Percentiles rank a stretch among this genome's conserved stretches.
Conservation (phyloP, 2,888 invertebrate genomes). For the Sphaerophoria taeniata region DNA sequence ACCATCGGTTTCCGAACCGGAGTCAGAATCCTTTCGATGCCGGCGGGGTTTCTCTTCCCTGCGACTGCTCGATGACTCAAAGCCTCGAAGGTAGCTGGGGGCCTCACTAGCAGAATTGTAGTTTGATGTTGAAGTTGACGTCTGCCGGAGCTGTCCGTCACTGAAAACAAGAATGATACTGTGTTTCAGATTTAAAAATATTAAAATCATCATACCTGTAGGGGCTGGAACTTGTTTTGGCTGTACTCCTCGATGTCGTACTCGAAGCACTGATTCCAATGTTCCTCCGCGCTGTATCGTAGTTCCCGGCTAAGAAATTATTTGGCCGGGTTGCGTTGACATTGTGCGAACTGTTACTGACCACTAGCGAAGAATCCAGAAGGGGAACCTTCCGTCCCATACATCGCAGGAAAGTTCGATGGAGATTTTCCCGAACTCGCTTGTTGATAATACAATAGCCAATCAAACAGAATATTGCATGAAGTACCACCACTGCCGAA, state of each 20-base stretch:
- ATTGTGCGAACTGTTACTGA: conserved; percentile 90
- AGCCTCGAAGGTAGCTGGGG: conserved; percentile 87
- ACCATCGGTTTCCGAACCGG: conserved; percentile 91
- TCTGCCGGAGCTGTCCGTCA: conserved; percentile 92
- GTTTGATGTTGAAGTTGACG: conserved; percentile 93
- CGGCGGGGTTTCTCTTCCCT: conserved; percentile 80
- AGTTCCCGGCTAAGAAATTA: conserved; percentile 80
- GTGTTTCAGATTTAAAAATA: background rate
- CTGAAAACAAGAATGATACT: conserved; percentile 83
- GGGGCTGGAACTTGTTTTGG: conserved; percentile 96
- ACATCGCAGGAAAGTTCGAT: conserved; percentile 86
- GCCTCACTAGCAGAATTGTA: conserved; percentile 92
- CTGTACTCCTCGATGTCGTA: conserved; percentile 96
- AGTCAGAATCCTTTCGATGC: conserved; percentile 88
- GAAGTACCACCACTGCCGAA: conserved; percentile 89
- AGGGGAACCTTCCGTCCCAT: conserved; percentile 92
- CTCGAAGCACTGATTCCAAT: conserved; percentile 97
- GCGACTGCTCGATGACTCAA: conserved; percentile 78
- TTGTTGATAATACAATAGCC: conserved; percentile 95
- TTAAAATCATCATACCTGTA: conserved; percentile 86
- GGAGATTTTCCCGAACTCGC: conserved; percentile 89
- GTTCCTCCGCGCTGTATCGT: conserved; percentile 87
- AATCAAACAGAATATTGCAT: conserved; percentile 92
- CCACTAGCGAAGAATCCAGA: conserved; percentile 89
- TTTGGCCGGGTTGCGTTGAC: conserved; percentile 84